phyloP scores from a whole-genome alignment of 2,888 invertebrate species.

The Empis livida region DNA sequence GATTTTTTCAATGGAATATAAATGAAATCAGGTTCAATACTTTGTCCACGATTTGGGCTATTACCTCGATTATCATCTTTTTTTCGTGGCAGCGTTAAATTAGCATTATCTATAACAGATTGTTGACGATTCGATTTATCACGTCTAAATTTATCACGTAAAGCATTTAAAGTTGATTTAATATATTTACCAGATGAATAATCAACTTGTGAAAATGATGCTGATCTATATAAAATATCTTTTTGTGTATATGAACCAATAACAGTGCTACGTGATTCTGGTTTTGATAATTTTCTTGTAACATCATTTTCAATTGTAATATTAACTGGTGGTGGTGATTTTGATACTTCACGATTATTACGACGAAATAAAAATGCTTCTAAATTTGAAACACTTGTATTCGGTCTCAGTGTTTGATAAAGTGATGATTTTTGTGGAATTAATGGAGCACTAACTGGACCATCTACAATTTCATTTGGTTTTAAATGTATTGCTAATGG shows the following conservation, averaged over 20 bases:
- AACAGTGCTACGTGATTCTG: constrained; percentile 44
- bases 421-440: constrained; percentile 13
- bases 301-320: constrained; percentile 6
- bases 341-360: constrained; percentile 21
- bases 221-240: constrained; percentile 64
- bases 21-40: constrained; percentile 21
- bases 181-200: constrained; percentile 50
- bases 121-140: constrained; percentile 26
- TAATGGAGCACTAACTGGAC: background rate
- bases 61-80: constrained; percentile 19
- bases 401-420: constrained; percentile 16
- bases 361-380: constrained; percentile 19
- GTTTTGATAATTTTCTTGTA: constrained; percentile 7
- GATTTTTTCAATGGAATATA: constrained; percentile 26
- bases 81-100: constrained; percentile 32
- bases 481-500: background rate
- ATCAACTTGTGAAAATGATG: constrained; percentile 80
- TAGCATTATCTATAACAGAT: constrained; percentile 21
- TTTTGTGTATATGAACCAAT: constrained; percentile 50
- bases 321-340: constrained; percentile 18
- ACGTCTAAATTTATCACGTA: constrained; percentile 27
- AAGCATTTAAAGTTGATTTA: constrained; percentile 31
- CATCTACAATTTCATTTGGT: background rate
- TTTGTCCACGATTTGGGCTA: constrained; percentile 5
- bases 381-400: constrained; percentile 30